Conservation (phyloP, 2,888 invertebrate species). For the Euproctis similis region DNA sequence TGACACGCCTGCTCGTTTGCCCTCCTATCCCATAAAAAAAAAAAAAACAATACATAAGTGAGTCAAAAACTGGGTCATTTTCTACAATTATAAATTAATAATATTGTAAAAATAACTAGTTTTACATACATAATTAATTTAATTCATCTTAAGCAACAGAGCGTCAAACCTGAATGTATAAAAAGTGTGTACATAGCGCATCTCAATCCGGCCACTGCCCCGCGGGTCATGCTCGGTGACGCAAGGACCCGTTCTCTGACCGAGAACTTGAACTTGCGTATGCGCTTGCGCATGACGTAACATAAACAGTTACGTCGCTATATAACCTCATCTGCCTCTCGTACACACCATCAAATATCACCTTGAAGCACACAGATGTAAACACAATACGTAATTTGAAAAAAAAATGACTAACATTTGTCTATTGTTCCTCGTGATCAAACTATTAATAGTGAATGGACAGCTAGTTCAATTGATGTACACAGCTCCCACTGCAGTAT, state of each 20-base stretch:
- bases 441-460: slow-evolving; percentile 31
- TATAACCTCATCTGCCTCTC: slow-evolving; percentile 46
- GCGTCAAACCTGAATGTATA: slow-evolving; percentile 24
- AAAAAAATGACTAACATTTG: slow-evolving; percentile 44
- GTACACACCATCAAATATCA: no score
- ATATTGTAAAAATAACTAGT: no score
- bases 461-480: slow-evolving; percentile 49
- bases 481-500: slow-evolving; percentile 71
- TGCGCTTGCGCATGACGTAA: slow-evolving; percentile 35
- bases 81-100: no score
- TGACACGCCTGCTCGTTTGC: no score
- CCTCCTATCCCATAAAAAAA: no score
- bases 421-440: slow-evolving; percentile 27
- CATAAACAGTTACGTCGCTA: slow-evolving; percentile 59
- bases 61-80: no score
- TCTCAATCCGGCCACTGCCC: slow-evolving; percentile 57
- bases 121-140: slow-evolving; percentile 5
- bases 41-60: no score
- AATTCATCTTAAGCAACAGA: slow-evolving; percentile 9
- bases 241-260: slow-evolving; percentile 48
- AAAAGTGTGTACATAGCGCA: slow-evolving; percentile 31
- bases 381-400: slow-evolving; percentile 23
- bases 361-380: no score
- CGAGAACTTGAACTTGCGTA: slow-evolving; percentile 66
- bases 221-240: slow-evolving; percentile 36